Evolutionary conservation across 2,888 invertebrate genomes (phyloP).

Genomic region (Platycnemis pennipes): DNA sequence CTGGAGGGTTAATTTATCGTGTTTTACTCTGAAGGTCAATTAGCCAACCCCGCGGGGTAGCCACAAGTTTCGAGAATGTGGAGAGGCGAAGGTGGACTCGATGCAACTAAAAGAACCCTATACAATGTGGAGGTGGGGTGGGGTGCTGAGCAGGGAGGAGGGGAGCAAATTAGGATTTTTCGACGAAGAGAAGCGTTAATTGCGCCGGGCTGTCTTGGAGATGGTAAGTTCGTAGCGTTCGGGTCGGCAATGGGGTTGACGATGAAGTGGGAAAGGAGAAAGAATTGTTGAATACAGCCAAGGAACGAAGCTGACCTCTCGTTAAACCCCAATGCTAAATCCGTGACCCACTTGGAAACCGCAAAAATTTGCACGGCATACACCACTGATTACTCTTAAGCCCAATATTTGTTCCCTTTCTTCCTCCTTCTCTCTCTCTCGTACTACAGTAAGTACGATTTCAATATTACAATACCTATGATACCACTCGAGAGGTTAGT

Average conservation of each 20-base stretch:
- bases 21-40: neutral
- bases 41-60: neutral
- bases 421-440: neutral
- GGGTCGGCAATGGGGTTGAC: neutral
- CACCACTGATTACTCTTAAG: neutral
- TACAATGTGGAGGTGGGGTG: neutral
- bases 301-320: conserved; percentile 14
- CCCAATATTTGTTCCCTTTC: neutral
- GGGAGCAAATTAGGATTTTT: neutral
- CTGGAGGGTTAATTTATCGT: neutral
- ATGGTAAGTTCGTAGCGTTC: neutral
- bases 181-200: neutral
- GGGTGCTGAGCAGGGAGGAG: neutral
- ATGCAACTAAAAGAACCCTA: neutral
- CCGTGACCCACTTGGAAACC: conserved; percentile 43
- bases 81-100: neutral
- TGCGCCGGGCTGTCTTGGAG: neutral
- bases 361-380: neutral
- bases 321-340: conserved; percentile 28
- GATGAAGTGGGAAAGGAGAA: neutral
- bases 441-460: neutral
- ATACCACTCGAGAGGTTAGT: neutral
- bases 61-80: neutral
- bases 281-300: neutral
- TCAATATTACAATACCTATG: neutral